Conservation (phyloP, 2,797 vertebrate genomes). For the Anguilla pacifica region DNA sequence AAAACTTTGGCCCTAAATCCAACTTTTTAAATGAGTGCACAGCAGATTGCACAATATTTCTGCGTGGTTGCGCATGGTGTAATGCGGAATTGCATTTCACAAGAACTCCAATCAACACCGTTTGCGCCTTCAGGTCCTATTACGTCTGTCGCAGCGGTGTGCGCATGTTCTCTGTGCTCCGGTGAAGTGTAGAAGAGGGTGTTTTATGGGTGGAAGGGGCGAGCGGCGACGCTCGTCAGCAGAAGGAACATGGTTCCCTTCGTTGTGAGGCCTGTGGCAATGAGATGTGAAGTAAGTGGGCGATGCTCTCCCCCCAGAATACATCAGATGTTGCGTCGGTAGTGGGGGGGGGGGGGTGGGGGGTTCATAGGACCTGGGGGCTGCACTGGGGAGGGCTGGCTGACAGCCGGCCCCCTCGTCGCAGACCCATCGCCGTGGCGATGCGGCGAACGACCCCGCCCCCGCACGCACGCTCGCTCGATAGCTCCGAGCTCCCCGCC, state of each 20-base stretch:
- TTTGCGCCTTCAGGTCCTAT: background rate
- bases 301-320: slow-evolving; percentile 40
- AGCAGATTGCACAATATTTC: background rate
- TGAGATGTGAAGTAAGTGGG: slow-evolving; percentile 54
- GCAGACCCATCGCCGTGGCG: slow-evolving; percentile 33
- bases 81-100: background rate
- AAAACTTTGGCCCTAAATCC: background rate
- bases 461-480: slow-evolving; percentile 21
- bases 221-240: slow-evolving; percentile 36
- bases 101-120: background rate
- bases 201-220: background rate
- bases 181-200: background rate
- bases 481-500: slow-evolving; percentile 28
- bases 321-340: slow-evolving; percentile 31
- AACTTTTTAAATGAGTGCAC: background rate
- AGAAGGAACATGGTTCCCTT: slow-evolving; percentile 43
- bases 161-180: background rate
- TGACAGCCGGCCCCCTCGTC: background rate
- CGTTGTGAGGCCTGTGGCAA: slow-evolving; percentile 47
- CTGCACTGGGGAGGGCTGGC: slow-evolving; percentile 17
- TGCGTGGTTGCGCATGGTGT: background rate
- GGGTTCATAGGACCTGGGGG: background rate
- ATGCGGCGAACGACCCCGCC: background rate
- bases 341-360: slow-evolving; percentile 29
- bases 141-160: background rate